Evolutionary conservation across 2,888 invertebrate genomes (phyloP).

Genomic region (Temnothorax ravouxi): DNA sequence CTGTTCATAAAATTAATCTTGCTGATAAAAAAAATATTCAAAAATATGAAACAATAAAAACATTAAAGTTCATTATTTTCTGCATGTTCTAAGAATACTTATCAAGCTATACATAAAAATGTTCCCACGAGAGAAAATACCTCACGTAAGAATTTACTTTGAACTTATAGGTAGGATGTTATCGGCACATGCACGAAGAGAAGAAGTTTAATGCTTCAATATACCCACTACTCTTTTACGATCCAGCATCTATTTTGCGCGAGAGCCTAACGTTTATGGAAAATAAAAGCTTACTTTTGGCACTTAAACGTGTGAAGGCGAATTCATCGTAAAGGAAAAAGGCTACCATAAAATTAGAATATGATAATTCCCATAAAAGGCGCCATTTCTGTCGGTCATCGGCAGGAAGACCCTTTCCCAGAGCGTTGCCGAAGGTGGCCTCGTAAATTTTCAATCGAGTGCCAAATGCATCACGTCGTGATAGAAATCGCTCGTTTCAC

Average conservation of each 20-base stretch:
- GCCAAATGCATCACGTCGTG: slow-evolving; percentile 57
- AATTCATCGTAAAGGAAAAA: slow-evolving; percentile 70
- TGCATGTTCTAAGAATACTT: neutral
- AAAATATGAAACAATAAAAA: neutral
- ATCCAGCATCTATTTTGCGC: slow-evolving; percentile 64
- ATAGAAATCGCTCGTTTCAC: slow-evolving; percentile 52
- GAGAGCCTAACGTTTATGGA: slow-evolving; percentile 77
- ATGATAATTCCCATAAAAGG: slow-evolving; percentile 74
- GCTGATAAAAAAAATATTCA: neutral
- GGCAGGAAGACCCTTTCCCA: slow-evolving; percentile 40
- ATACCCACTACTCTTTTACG: slow-evolving; percentile 72
- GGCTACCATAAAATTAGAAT: slow-evolving; percentile 76
- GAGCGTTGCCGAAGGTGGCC: slow-evolving; percentile 53
- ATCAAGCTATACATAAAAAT: neutral
- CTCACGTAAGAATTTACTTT: slow-evolving; percentile 62
- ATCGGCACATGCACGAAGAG: slow-evolving; percentile 64
- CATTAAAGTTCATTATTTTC: slow-evolving; percentile 12
- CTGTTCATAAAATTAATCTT: neutral
- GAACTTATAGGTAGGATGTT: slow-evolving; percentile 62
- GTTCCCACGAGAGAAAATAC: slow-evolving; percentile 35
- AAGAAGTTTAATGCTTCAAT: slow-evolving; percentile 70
- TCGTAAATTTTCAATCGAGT: slow-evolving; percentile 75
- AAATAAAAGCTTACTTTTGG: slow-evolving; percentile 77
- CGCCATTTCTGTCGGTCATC: slow-evolving; percentile 18
- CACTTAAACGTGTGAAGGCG: slow-evolving; percentile 67